Evolutionary conservation across 2,888 invertebrate species (phyloP), one percentile per base, ranked within the genome.

Genomic region (Chymomyza amoena): DNA sequence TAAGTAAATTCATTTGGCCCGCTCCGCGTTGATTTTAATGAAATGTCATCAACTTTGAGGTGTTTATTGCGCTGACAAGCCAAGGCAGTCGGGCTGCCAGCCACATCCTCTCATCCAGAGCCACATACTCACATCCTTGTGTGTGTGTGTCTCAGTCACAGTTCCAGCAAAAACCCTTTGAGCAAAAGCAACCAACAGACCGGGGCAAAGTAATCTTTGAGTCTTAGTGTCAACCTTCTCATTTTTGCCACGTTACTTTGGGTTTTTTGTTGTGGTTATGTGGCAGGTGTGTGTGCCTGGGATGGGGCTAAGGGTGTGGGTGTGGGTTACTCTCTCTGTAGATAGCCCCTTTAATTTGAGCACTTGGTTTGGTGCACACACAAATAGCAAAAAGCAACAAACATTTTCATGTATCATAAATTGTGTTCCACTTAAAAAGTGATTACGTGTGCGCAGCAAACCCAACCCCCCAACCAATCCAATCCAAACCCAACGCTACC

Each of bases 41-140:
- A 89, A 90, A 89, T 89, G 89, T 88, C 88, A 88, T 89, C 87
- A 83, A 89, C 81, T 89, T 87, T 88, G 79, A 89, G 89, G 88
- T 88, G 87, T 89, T 89, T 88, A 89, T 89, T 87, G 84, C 89
- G 77, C 81, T 79, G 85, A 79, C 86, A 87, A 74, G 75, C 70
- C 75, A 73, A 73, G 70, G 57, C 39, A 45, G 39, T 13, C 39
- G 39, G 13, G 10, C 13, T 45, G 39, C 39, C 39, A 13, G 13
- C 39, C 39, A 13, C 39, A 32, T 45, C 39, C 39, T 45, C 39
- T 45, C 39, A 10, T 32, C 20, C 16, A 28, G 54, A 25, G 61
- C 18, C 16, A 57, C 64, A 69, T 64, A 61, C 57, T 62, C 50
- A 59, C 2, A 7, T 13, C 45, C 28, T 4, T 10, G n/a, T 16